Evolutionary conservation across 2,888 invertebrate genomes (phyloP).

Genomic region (Parascotia fuliginaria): DNA sequence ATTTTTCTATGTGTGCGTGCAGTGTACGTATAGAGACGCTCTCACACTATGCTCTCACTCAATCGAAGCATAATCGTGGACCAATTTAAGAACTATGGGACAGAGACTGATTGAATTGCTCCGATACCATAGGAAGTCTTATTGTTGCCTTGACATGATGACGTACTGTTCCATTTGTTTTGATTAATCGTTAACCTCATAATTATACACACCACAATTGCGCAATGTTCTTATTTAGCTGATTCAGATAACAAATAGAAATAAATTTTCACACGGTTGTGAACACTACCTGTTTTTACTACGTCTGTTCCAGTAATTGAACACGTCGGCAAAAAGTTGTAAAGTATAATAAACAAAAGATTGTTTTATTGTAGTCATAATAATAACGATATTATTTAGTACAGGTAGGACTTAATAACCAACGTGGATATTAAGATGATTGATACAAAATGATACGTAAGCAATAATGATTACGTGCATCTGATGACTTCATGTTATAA

Average conservation of each 20-base stretch:
- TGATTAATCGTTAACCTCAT: constrained; percentile 53
- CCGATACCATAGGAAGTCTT: constrained; percentile 73
- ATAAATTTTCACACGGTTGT: constrained; percentile 31
- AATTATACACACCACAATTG: constrained; percentile 20
- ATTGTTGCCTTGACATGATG: constrained; percentile 68
- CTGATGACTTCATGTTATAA: constrained; percentile 33
- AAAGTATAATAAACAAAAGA: no score
- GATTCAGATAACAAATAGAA: constrained; percentile 18
- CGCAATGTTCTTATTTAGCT: constrained; percentile 31
- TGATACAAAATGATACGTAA: not conserved
- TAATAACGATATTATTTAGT: not conserved
- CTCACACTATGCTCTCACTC: constrained; percentile 59
- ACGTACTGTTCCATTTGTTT: constrained; percentile 55
- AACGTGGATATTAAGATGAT: constrained; percentile 1
- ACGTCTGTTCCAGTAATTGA: constrained; percentile 3
- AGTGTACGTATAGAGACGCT: constrained; percentile 40
- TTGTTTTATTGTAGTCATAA: not conserved
- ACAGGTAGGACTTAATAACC: no score
- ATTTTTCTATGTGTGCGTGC: constrained; percentile 68
- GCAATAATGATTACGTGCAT: constrained; percentile 12
- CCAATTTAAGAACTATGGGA: constrained; percentile 72
- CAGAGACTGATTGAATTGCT: constrained; percentile 71
- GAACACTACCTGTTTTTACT: constrained; percentile 15
- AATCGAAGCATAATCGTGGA: constrained; percentile 70
- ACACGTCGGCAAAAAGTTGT: not conserved